Base-by-base conservation (phyloP, 2,797 vertebrate species). In the Sylvia borin region DNA sequence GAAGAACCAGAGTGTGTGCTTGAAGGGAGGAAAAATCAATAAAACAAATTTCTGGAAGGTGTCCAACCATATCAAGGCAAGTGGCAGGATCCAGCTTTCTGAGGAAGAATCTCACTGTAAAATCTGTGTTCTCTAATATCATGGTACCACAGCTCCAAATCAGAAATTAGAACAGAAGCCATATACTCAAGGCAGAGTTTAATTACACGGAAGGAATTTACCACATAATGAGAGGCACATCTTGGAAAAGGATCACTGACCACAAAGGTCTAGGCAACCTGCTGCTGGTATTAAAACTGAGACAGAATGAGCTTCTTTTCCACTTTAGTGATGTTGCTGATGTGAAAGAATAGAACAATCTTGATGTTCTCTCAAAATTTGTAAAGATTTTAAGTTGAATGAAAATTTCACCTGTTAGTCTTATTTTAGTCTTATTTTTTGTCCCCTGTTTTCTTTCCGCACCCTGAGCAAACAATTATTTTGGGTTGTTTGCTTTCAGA, bases 401-500 rank as follows among this genome's bases (percentile, higher is more conserved):
- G 34, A 81, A 76, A 47, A 32, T n/a, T 54, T 82, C 10, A 32
- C 62, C 38, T 68, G 26, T 72, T 83, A 45, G 15, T 66, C 57
- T 92, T 92, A 70, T 75, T 27, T 81, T 83, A 51, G 26, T 55
- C 61, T 91, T 92, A 68, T 66, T 31, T 87, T 80, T 90, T 68
- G 24, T 74, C 15, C 20, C 5, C 38, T 51, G 32, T 61, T 74
- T 72, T 75, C 83, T n/a, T 82, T 75, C 43, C 24, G 91, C 51
- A n/a, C 38, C 58, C 72, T 93, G 60, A 75, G 67, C 91, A 95
- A 96, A 9, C 19, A 47, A 83, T 71, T 38, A 88, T 92, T 95
- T 94, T 83, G 81, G 75, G 12, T 77, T 85, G 43, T 61, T 93
- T 64, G 16, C 62, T 94, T 74, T 78, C 58, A 71, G 42, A 79